Evolutionary conservation across 2,113 vertebrate species (phyloP).

Genomic region (Zapornia atra): DNA sequence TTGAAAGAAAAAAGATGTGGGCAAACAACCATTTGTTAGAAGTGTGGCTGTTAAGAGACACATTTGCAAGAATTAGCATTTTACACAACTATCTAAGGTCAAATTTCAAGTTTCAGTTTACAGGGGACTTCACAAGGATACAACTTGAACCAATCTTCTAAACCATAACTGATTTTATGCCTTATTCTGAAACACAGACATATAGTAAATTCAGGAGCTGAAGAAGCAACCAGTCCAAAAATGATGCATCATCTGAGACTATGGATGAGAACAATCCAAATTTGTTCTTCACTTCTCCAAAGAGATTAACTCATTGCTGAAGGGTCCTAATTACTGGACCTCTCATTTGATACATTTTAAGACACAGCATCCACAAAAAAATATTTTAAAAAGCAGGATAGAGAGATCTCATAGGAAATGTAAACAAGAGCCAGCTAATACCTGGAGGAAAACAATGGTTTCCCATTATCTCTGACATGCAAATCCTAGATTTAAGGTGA

Average conservation of each 20-base stretch:
- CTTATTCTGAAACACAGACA: background rate
- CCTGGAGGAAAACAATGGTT: background rate
- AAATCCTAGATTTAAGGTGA: conserved; percentile 6
- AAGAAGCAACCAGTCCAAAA: background rate
- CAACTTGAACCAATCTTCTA: background rate
- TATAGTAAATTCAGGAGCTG: background rate
- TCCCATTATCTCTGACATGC: background rate
- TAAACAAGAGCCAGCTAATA: background rate
- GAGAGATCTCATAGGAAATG: background rate
- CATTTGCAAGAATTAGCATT: background rate
- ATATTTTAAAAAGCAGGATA: background rate
- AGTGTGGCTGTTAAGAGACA: background rate
- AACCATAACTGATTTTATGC: background rate
- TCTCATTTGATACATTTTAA: background rate
- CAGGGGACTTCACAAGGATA: background rate
- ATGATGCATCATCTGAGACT: background rate
- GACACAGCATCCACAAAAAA: background rate
- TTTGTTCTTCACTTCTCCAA: background rate
- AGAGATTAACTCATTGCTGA: background rate
- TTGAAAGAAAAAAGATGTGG: background rate
- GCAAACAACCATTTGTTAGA: fast-evolving
- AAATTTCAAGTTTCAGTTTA: background rate
- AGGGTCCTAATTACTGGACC: background rate
- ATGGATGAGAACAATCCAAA: background rate
- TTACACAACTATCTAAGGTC: background rate